Evolutionary conservation across 2,797 vertebrate genomes (phyloP).

Genomic region (Furcifer pardalis): DNA sequence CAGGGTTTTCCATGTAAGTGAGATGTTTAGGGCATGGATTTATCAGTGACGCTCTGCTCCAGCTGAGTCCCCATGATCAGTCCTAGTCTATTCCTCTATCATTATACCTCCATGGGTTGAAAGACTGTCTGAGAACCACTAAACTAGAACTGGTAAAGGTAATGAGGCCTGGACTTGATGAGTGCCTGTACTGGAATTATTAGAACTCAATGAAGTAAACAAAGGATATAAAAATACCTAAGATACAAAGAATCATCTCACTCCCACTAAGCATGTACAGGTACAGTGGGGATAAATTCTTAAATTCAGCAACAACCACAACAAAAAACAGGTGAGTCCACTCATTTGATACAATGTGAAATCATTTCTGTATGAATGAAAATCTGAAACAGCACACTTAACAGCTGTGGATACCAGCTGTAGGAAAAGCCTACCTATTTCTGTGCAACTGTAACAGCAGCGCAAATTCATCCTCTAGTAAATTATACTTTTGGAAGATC

Average conservation of each 20-base stretch:
- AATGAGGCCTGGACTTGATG: too few relatives aligned
- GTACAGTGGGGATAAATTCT: not conserved
- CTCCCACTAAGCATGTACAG: not conserved
- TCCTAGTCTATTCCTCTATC: too few relatives aligned
- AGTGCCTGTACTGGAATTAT: too few relatives aligned
- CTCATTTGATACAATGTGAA: not conserved
- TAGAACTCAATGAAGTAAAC: too few relatives aligned
- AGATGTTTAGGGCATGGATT: too few relatives aligned
- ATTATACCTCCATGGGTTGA: too few relatives aligned
- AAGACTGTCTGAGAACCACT: too few relatives aligned
- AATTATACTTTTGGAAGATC: not conserved
- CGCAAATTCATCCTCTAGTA: not conserved
- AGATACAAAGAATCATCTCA: not conserved
- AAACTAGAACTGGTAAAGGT: too few relatives aligned
- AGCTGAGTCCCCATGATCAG: too few relatives aligned
- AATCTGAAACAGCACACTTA: not conserved
- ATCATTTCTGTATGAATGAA: not conserved
- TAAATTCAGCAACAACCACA: not conserved
- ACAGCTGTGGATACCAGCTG: not conserved
- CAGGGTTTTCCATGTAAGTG: too few relatives aligned
- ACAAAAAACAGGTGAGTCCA: not conserved
- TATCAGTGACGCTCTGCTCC: too few relatives aligned
- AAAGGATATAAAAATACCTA: too few relatives aligned
- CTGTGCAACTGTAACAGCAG: not conserved
- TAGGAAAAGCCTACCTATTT: slow-evolving; percentile 2